phyloP scores from a whole-genome alignment of 2,113 vertebrate genomes.

The Rhodinocichla rosea region DNA sequence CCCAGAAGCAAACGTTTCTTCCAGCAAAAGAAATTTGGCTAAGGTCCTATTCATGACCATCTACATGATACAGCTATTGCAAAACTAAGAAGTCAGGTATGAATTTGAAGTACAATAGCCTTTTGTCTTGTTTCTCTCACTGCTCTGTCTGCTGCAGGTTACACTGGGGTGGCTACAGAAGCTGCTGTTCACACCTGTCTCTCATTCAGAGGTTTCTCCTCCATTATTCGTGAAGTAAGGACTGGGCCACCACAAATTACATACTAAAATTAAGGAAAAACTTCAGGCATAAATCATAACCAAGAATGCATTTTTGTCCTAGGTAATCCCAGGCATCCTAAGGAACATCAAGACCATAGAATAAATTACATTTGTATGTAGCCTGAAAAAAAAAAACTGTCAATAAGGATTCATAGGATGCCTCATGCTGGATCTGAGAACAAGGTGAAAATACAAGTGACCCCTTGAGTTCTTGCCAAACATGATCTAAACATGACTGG shows the following conservation, averaged over 20 bases:
- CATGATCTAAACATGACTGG: not conserved
- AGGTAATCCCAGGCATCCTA: not conserved
- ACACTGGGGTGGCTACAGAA: not conserved
- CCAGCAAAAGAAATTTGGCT: not conserved
- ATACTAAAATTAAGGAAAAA: not conserved
- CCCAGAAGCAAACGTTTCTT: not conserved
- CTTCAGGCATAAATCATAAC: not conserved
- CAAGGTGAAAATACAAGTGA: not conserved
- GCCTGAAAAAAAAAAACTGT: not conserved
- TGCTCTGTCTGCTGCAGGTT: not conserved
- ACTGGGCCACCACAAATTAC: not conserved
- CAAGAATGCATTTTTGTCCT: not conserved
- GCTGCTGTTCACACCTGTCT: not conserved
- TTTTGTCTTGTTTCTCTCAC: not conserved
- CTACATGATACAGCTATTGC: not conserved
- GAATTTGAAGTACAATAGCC: not conserved
- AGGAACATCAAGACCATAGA: not conserved
- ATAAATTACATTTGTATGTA: not conserved
- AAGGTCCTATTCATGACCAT: not conserved
- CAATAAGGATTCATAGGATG: not conserved
- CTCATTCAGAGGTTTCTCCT: not conserved
- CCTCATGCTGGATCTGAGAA: not conserved
- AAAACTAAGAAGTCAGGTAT: not conserved
- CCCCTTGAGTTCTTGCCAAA: fast-evolving
- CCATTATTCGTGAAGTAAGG: not conserved